phyloP scores from a whole-genome alignment of 2,113 vertebrate species.

The Spilogale gracilis region DNA sequence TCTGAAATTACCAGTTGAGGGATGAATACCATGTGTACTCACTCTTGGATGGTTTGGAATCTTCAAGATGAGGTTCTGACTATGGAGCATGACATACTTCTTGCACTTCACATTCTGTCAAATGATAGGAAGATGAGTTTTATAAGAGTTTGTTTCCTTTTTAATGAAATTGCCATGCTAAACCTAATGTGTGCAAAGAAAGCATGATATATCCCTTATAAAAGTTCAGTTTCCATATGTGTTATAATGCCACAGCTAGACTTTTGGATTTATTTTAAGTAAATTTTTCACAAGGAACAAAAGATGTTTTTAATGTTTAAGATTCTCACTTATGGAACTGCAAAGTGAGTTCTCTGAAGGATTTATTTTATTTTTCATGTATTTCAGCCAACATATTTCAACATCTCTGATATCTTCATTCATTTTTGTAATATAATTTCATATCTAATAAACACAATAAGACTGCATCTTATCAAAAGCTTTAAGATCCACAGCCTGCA shows the following conservation, averaged over 20 bases:
- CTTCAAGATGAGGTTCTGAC: neutral
- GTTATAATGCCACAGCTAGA: conserved; percentile 18
- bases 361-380: conserved; percentile 62
- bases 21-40: neutral
- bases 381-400: conserved; percentile 32
- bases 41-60: neutral
- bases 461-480: conserved; percentile 47
- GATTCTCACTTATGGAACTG: neutral
- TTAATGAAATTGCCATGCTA: neutral
- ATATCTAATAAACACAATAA: conserved; percentile 69
- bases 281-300: neutral
- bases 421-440: conserved; percentile 56
- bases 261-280: conserved; percentile 35
- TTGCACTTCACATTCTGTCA: neutral
- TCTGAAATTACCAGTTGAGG: neutral
- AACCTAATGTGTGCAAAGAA: neutral
- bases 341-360: conserved; percentile 29
- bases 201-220: neutral
- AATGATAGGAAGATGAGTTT: neutral
- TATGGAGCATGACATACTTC: neutral
- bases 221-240: conserved; percentile 21
- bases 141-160: neutral
- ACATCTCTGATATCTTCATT: conserved; percentile 43
- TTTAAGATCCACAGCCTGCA: conserved; percentile 67
- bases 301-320: neutral